These are phyloP conservation scores for Drosophila eohydei DNA, from an alignment of 2,888 invertebrate species.

Conservation along the genomic window DNA sequence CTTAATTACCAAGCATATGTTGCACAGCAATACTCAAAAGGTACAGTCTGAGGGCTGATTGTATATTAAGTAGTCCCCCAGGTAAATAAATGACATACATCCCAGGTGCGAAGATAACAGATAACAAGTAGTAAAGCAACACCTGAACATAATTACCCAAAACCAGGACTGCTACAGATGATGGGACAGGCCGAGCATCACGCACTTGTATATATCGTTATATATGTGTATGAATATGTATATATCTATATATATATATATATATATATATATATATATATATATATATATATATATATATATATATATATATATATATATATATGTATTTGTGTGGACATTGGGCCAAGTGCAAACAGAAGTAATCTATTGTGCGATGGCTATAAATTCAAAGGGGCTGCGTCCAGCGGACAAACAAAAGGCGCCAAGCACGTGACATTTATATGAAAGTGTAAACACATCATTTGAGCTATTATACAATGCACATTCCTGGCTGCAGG, in stretches of 20 bases:
- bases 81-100: conserved; percentile 52
- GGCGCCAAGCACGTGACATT: conserved; percentile 77
- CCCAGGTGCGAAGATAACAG: conserved; percentile 63
- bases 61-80: conserved; percentile 21
- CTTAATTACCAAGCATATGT: conserved; percentile 16
- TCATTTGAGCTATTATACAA: conserved; percentile 80
- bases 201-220: not conserved
- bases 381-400: conserved; percentile 64
- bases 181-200: not conserved
- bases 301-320: not conserved
- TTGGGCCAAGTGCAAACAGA: conserved; percentile 53
- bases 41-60: not conserved
- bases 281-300: not conserved
- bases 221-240: not conserved
- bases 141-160: conserved; percentile 70
- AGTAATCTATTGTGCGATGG: conserved; percentile 62
- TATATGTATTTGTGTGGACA: conserved; percentile 12
- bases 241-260: not conserved
- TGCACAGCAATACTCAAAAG: conserved; percentile 4
- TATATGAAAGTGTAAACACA: conserved; percentile 81
- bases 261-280: not conserved
- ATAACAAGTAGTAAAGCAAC: conserved; percentile 60
- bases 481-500: conserved; percentile 36
- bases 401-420: conserved; percentile 70
- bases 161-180: conserved; percentile 1